Conservation (phyloP, 2,888 invertebrate genomes). For the Thera britannica region DNA sequence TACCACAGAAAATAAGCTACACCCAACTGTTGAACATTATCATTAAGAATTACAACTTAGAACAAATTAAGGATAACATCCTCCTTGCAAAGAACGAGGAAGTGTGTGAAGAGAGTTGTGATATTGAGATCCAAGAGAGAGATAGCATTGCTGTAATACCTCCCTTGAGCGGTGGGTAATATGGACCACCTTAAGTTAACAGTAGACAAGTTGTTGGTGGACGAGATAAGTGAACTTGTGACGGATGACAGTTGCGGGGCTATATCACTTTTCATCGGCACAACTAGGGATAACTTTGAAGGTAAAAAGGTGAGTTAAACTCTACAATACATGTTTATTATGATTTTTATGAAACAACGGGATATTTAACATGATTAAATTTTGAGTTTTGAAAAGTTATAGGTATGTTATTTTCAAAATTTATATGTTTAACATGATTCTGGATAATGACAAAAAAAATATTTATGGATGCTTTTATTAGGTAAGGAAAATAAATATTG, state of each 20-base stretch:
- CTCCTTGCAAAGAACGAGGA: slow-evolving; percentile 94
- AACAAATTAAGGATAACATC: slow-evolving; percentile 87
- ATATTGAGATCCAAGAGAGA: slow-evolving; percentile 85
- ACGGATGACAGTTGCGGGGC: slow-evolving; percentile 92
- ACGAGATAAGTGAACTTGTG: slow-evolving; percentile 87
- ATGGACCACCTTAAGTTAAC: slow-evolving; percentile 91
- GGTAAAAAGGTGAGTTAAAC: slow-evolving; percentile 86
- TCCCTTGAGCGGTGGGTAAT: slow-evolving; percentile 95
- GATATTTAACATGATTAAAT: too few species aligned
- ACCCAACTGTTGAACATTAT: slow-evolving; percentile 86
- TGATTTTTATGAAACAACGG: too few species aligned
- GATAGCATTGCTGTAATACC: slow-evolving; percentile 97
- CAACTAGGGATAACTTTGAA: slow-evolving; percentile 93
- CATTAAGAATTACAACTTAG: slow-evolving; percentile 86
- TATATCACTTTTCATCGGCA: slow-evolving; percentile 94
- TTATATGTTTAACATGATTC: too few species aligned
- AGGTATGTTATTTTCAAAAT: too few species aligned
- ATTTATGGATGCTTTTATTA: too few species aligned
- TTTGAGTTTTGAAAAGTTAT: too few species aligned
- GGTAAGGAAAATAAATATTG: too few species aligned
- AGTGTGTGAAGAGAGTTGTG: slow-evolving; percentile 85
- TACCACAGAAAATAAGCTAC: slow-evolving; percentile 83
- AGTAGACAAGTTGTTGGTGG: slow-evolving; percentile 87
- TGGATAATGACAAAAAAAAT: too few species aligned
- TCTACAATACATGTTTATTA: neutral